Conservation (phyloP, 2,113 vertebrate genomes). For the Coryphaenoides rupestris region DNA sequence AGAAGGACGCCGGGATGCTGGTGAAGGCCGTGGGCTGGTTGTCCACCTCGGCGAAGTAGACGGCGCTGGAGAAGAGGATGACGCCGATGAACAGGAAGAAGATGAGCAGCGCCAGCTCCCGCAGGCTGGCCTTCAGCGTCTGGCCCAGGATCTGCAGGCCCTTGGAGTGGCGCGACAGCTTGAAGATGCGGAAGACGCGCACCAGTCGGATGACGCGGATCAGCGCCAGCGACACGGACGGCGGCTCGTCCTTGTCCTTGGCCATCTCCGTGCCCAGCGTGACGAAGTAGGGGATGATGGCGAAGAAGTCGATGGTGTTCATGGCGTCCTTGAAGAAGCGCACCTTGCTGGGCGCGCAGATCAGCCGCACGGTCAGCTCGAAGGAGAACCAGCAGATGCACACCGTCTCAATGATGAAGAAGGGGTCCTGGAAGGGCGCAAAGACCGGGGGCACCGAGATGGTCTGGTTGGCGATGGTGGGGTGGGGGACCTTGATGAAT, state of each 20-base stretch:
- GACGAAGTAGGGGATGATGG: constrained; percentile 90
- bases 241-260: constrained; percentile 76
- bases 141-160: constrained; percentile 90
- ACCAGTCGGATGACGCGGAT: constrained; percentile 85
- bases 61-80: constrained; percentile 87
- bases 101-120: constrained; percentile 89
- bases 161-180: constrained; percentile 89
- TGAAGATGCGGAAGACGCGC: constrained; percentile 88
- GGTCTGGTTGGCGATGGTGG: constrained; percentile 43
- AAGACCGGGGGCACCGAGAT: constrained; percentile 25
- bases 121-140: constrained; percentile 87
- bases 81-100: constrained; percentile 96
- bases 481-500: constrained; percentile 31
- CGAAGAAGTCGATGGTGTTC: constrained; percentile 92
- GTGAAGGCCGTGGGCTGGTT: constrained; percentile 76
- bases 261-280: constrained; percentile 85
- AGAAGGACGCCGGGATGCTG: constrained; percentile 91
- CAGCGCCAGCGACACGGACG: constrained; percentile 84
- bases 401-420: constrained; percentile 87
- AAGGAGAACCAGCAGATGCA: constrained; percentile 94
- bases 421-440: constrained; percentile 79
- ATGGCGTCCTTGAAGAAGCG: constrained; percentile 89
- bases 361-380: constrained; percentile 82
- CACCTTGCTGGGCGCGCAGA: constrained; percentile 78
- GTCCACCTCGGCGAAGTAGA: constrained; percentile 90